Conservation (phyloP, 2,888 invertebrate species). For the Rhyacophila evoluta region DNA sequence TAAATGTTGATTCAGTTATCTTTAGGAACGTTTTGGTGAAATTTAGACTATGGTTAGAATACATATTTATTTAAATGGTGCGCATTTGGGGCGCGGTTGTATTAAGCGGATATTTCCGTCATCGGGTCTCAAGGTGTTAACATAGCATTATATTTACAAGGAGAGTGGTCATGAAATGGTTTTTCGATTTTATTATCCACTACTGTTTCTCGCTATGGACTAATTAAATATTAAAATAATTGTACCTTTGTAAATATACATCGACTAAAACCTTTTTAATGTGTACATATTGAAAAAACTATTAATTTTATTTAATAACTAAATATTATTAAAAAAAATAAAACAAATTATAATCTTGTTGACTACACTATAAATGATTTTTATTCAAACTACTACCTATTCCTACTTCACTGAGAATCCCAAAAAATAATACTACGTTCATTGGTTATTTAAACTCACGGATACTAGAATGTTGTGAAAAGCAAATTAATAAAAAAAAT, state of each 20-base stretch:
- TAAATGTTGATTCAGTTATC: constrained; percentile 22
- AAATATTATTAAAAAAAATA: constrained; percentile 55
- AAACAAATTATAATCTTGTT: constrained; percentile 56
- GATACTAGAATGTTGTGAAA: no score
- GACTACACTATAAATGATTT: constrained; percentile 54
- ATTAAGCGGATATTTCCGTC: background rate
- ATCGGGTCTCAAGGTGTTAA: constrained; percentile 36
- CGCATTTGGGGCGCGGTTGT: constrained; percentile 6
- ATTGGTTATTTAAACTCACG: no score
- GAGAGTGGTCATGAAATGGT: constrained; percentile 35
- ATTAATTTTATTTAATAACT: constrained; percentile 55
- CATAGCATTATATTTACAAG: constrained; percentile 29
- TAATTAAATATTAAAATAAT: constrained; percentile 53
- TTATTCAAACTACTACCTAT: constrained; percentile 36
- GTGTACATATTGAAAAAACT: constrained; percentile 54
- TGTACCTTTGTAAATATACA: constrained; percentile 72
- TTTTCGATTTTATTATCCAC: constrained; percentile 40
- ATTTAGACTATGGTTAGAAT: constrained; percentile 12
- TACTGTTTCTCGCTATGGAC: constrained; percentile 53
- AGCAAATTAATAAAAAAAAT: no score
- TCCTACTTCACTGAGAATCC: background rate
- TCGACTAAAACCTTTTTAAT: constrained; percentile 67
- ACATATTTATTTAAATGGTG: constrained; percentile 13
- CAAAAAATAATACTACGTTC: no score
- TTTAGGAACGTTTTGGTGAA: background rate